phyloP scores from a whole-genome alignment of 1,140 invertebrate genomes.

The Drusus annulatus region DNA sequence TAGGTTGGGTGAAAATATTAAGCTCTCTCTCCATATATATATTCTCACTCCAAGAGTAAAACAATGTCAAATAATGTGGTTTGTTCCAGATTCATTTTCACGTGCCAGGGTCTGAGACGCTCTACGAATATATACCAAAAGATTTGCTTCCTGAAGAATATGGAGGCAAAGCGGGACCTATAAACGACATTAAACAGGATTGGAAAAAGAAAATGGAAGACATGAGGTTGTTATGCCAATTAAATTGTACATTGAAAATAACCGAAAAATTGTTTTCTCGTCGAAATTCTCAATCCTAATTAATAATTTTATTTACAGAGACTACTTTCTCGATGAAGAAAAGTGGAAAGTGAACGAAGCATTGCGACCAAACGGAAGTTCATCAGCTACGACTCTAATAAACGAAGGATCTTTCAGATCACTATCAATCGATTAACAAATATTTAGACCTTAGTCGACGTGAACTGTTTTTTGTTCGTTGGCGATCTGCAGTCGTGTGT shows the following conservation, averaged over 20 bases:
- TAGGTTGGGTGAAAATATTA: too few species aligned
- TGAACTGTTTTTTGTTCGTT: too few species aligned
- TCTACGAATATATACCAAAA: slow-evolving; percentile 75
- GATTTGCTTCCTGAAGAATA: slow-evolving; percentile 78
- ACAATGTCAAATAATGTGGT: too few species aligned
- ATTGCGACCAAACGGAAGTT: slow-evolving; percentile 28
- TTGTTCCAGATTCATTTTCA: slow-evolving; percentile 75
- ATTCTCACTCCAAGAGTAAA: too few species aligned
- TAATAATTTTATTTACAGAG: slow-evolving; percentile 41
- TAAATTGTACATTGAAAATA: too few species aligned
- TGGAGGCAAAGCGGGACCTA: slow-evolving; percentile 74
- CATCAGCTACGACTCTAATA: not conserved
- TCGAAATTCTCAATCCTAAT: not conserved
- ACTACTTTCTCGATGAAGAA: slow-evolving; percentile 52
- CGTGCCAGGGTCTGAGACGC: slow-evolving; percentile 72
- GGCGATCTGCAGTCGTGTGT: too few species aligned
- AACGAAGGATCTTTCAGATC: slow-evolving; percentile 44
- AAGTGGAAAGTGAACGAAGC: slow-evolving; percentile 55
- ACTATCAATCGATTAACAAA: slow-evolving; percentile 50
- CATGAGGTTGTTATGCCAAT: slow-evolving; percentile 61
- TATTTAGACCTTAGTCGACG: too few species aligned
- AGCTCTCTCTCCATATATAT: too few species aligned
- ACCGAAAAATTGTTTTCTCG: too few species aligned
- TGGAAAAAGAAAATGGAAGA: slow-evolving; percentile 69
- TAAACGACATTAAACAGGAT: slow-evolving; percentile 72